These are phyloP conservation scores for Pardalotus punctatus DNA, from an alignment of 2,113 vertebrate species.

Conservation along the genomic window DNA sequence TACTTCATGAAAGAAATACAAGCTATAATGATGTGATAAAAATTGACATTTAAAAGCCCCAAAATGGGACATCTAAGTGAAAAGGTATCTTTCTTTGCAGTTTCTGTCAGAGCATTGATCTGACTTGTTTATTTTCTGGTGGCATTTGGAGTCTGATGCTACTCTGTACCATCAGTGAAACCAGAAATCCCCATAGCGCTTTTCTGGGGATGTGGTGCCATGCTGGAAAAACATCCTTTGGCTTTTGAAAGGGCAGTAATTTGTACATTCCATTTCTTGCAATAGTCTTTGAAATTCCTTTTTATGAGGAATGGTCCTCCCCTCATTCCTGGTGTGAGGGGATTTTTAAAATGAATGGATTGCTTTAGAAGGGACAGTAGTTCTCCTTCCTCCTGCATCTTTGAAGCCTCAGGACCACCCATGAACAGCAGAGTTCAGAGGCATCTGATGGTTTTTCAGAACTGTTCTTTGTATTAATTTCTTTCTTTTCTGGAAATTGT, in stretches of 20 bases:
- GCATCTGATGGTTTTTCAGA: neutral
- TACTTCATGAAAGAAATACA: neutral
- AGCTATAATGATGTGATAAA: neutral
- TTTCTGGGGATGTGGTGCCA: neutral
- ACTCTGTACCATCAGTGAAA: neutral
- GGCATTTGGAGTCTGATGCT: neutral
- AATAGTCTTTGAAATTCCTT: neutral
- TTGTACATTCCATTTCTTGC: neutral
- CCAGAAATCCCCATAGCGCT: neutral
- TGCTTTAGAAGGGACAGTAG: neutral
- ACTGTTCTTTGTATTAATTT: neutral
- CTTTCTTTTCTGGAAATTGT: neutral
- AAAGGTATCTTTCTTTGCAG: neutral
- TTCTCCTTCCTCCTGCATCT: neutral
- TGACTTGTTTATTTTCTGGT: neutral
- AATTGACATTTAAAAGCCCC: neutral
- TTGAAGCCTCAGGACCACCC: conserved; percentile 21
- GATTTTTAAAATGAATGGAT: neutral
- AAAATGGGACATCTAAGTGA: neutral
- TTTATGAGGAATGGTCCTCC: neutral
- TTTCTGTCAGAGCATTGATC: neutral
- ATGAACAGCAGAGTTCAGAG: neutral
- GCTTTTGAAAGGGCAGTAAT: neutral
- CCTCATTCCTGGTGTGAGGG: neutral
- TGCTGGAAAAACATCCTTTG: neutral